Evolutionary conservation across 2,797 vertebrate genomes (phyloP), one percentile per base, ranked within the genome.

Genomic region (Premnoplex brunnescens): DNA sequence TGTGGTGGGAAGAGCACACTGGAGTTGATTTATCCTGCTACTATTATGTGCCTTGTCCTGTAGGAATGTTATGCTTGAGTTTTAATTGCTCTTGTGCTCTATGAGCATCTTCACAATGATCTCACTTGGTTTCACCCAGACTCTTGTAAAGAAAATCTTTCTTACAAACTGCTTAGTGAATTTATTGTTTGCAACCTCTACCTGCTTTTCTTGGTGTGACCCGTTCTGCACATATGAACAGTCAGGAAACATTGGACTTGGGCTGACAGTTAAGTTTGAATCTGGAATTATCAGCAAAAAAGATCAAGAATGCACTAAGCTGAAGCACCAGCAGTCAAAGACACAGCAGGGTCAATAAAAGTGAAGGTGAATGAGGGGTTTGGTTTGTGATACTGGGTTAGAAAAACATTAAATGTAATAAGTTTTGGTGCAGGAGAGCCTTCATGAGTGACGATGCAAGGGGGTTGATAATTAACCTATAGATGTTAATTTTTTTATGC

Each of bases 11-110:
- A 17, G 37, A 39, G 26, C 51, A 5, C 2, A 1, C 37, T 30
- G n/a, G 23, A 14, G 1, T 0, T 4, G 37, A 39, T 62, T 56
- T n/a, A 6, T 37, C 3, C 0, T 26, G 14, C 8, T 52, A 3
- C 15, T 52, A 4, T 27, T 3, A 7, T 0, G 1, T 12, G 16
- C 20, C 55, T 72, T 56, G 55, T 26, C 5, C 0, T 20, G 26
- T 9, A 39, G 36, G 21, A 71, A 49, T 3, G 28, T 44, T 34
- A 14, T 4, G 3, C 22, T 36, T 23, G 21, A 28, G 59, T 48
- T 85, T 30, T 58, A 36, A 17, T 16, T 39, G 13, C 39, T 48
- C 12, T 2, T 48, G 14, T 28, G 4, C 43, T 23, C 26, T 17
- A 7, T 17, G 64, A 81, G 26, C n/a, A 55, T 43, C 55, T 59